Percentiles rank a stretch among this genome's conserved stretches.
Conservation (phyloP, 1,140 invertebrate genomes). For the Chelonus insularis region DNA sequence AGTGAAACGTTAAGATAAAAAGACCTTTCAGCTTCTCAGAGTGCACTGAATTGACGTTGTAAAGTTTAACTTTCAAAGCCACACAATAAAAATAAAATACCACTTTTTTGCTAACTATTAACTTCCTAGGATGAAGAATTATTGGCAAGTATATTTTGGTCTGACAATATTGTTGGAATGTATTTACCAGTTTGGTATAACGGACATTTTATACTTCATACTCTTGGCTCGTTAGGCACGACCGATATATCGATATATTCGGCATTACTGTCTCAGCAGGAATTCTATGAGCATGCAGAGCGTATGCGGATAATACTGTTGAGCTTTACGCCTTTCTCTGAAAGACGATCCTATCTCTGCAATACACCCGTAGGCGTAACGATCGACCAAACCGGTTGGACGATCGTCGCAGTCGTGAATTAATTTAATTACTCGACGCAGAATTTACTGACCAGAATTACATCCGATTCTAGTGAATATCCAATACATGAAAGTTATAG, state of each 20-base stretch:
- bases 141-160: too few relatives aligned
- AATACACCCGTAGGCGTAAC: not conserved
- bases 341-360: not conserved
- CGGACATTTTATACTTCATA: not conserved
- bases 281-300: not conserved
- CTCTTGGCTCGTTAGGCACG: not conserved
- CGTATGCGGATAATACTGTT: not conserved
- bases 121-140: too few relatives aligned
- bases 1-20: too few relatives aligned
- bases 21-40: too few relatives aligned
- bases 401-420: not conserved
- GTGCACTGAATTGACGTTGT: too few relatives aligned
- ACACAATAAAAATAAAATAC: too few relatives aligned
- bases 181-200: not conserved
- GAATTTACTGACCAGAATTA: not conserved
- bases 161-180: too few relatives aligned
- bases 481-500: not conserved
- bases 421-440: not conserved
- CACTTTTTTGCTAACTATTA: too few relatives aligned
- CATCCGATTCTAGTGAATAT: not conserved
- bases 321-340: not conserved
- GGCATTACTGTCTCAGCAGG: not conserved
- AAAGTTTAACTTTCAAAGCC: too few relatives aligned
- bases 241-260: not conserved
- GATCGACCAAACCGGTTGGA: not conserved